Percentiles rank a stretch among this genome's conserved stretches.
phyloP scores from a whole-genome alignment of 2,797 vertebrate species.

The Pelochelys cantorii region DNA sequence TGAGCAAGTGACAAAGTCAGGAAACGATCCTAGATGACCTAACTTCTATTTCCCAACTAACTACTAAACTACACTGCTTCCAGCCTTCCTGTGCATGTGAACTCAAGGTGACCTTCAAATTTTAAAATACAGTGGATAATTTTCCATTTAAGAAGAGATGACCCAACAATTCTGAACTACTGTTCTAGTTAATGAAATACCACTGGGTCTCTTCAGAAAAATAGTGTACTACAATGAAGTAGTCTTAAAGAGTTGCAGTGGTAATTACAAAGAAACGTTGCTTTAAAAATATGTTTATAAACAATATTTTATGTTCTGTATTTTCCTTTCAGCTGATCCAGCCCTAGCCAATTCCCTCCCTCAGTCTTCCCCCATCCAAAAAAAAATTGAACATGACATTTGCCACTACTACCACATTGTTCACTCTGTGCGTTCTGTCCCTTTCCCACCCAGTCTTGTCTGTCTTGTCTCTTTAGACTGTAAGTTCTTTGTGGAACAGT shows the following conservation, averaged over 20 bases:
- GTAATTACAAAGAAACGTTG: background rate
- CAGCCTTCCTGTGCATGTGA: background rate
- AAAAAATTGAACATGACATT: background rate
- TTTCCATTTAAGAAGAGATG: background rate
- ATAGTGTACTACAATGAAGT: background rate
- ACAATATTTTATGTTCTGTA: accelerated
- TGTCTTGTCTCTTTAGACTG: background rate
- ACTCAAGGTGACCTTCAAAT: background rate
- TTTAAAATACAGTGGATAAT: background rate
- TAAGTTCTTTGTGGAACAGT: background rate
- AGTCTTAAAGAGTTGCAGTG: background rate
- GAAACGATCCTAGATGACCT: background rate
- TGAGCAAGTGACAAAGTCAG: background rate
- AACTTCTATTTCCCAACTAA: background rate
- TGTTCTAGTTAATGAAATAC: background rate
- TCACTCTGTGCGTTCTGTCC: background rate
- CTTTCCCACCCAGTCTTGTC: background rate
- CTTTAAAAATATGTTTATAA: background rate
- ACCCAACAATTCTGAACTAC: background rate
- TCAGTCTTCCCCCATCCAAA: background rate
- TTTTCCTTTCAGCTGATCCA: background rate
- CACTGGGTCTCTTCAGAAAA: background rate
- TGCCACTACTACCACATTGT: background rate
- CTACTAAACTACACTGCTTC: background rate
- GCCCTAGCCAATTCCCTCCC: background rate